Evolutionary conservation across 2,797 vertebrate species (phyloP).

Genomic region (Botia almorhae): DNA sequence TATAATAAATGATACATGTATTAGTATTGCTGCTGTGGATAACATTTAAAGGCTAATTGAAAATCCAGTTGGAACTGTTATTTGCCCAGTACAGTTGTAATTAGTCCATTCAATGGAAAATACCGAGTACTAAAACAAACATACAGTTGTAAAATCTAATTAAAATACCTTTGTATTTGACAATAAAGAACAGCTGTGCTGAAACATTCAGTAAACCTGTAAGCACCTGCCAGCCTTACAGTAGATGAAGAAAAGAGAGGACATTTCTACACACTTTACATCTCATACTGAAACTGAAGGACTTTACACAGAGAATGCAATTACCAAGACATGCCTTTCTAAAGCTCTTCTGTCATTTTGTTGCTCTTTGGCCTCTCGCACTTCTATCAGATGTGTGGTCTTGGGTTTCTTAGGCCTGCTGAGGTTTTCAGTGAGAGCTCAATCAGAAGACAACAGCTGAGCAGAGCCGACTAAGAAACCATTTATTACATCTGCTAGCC

Average conservation of each 20-base stretch:
- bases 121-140: background rate
- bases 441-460: constrained; percentile 26
- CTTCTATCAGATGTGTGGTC: background rate
- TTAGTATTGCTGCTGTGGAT: background rate
- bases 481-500: constrained; percentile 3
- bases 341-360: background rate
- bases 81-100: background rate
- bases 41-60: background rate
- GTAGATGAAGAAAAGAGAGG: background rate
- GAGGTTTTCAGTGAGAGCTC: background rate
- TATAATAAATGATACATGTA: background rate
- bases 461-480: constrained; percentile 18
- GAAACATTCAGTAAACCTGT: background rate
- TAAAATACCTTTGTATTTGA: background rate
- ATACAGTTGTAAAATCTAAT: background rate
- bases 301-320: background rate
- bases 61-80: background rate
- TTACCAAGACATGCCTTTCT: background rate
- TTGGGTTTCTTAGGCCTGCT: constrained; percentile 21
- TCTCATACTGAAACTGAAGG: background rate
- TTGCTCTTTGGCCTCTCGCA: background rate
- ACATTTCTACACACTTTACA: background rate
- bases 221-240: constrained; percentile 4
- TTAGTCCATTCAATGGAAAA: background rate
- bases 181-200: background rate